phyloP scores from a whole-genome alignment of 2,888 invertebrate species.

The Bombyx huttoni region DNA sequence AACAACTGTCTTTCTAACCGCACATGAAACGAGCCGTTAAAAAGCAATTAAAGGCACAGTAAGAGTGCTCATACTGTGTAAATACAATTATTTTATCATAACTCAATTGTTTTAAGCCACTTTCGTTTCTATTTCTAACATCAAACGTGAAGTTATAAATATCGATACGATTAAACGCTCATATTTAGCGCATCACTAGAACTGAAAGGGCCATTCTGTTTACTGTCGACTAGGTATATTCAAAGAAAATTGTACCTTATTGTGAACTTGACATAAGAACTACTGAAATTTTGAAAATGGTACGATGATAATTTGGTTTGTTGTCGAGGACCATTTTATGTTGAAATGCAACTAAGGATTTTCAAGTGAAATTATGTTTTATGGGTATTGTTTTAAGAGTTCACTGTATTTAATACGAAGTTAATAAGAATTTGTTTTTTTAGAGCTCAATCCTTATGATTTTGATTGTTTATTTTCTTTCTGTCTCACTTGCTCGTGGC shows the following conservation, averaged over 20 bases:
- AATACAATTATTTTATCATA: slow-evolving; percentile 4
- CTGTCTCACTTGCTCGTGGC: background rate
- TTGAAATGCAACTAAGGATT: background rate
- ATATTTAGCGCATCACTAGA: slow-evolving; percentile 5
- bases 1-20: background rate
- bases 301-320: background rate
- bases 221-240: background rate
- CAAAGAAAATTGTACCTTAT: background rate
- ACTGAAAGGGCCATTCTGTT: background rate
- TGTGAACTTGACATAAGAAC: background rate
- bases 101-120: slow-evolving; percentile 1
- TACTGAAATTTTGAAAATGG: background rate
- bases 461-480: slow-evolving; percentile 1
- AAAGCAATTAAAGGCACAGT: background rate
- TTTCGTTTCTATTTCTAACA: slow-evolving; percentile 2
- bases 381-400: background rate
- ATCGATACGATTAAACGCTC: slow-evolving; percentile 1
- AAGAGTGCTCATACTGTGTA: background rate
- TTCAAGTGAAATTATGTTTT: background rate
- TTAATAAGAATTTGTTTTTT: background rate
- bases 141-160: background rate
- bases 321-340: background rate
- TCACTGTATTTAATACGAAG: background rate
- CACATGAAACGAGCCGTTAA: background rate
- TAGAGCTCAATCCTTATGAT: slow-evolving; percentile 1